Conservation (phyloP, 2,113 vertebrate genomes). For the Capra hircus region DNA sequence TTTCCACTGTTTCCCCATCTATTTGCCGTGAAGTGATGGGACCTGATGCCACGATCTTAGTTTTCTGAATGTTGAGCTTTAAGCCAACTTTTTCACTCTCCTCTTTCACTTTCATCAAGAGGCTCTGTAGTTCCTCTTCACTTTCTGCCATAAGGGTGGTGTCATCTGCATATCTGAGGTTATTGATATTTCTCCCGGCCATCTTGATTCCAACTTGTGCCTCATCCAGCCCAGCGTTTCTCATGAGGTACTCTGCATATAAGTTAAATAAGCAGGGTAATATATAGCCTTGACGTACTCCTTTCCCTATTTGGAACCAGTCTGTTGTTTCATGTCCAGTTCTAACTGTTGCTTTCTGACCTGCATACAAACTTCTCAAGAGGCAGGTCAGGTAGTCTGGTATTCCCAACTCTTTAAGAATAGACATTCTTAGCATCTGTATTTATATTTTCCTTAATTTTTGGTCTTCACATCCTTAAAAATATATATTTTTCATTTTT, state of each 20-base stretch:
- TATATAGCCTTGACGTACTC: rapidly evolving
- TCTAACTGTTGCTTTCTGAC: neutral
- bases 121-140: neutral
- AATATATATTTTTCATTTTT: neutral
- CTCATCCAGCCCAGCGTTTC: neutral
- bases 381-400: neutral
- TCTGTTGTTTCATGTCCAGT: neutral
- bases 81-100: neutral
- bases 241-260: neutral
- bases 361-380: neutral
- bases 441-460: neutral
- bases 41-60: neutral
- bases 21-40: neutral
- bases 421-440: neutral
- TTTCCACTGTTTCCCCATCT: neutral
- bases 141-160: neutral
- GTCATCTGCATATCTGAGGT: neutral
- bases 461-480: neutral
- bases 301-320: neutral
- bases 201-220: neutral
- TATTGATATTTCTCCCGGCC: rapidly evolving
- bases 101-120: neutral
- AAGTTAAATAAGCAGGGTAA: neutral
- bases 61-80: neutral
- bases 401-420: neutral